Base-by-base conservation (phyloP, 2,797 vertebrate species). In the Dipus sagitta region DNA sequence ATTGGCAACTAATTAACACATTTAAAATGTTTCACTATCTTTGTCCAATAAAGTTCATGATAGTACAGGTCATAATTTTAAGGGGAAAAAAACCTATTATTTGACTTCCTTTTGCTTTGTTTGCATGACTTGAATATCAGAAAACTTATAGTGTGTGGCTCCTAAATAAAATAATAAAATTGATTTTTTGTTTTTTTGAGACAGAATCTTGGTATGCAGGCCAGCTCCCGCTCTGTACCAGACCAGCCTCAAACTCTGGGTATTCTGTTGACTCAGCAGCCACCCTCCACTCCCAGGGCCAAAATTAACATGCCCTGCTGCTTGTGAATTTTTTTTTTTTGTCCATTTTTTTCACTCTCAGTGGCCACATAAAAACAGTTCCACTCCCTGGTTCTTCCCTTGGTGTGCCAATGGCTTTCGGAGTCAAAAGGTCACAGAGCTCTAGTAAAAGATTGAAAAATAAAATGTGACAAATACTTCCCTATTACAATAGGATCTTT, bases 91-190 rank as follows among this genome's bases (percentile, higher is more conserved):
- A 80, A 47, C n/a, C 85, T 77, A 30, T 86, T 94, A 67, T 76
- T 72, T 93, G 64, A 74, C 58, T 83, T 67, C 58, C 75, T 95
- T 64, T 87, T 77, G 42, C 76, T 94, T 78, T 79, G 91, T 68
- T 77, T 84, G 34, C 58, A 79, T 26, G 32, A 80, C 24, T 10
- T 87, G 70, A 92, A 91, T 71, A 74, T 42, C 67, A 76, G 70
- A 72, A 72, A 83, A 87, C 74, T 65, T 52, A 58, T 13, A 64
- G 52, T 86, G 54, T 68, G 38, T 67, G 32, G 26, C 72, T 83
- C 65, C 21, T 62, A 88, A 90, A 47, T 47, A 47, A 47, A 47
- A 47, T 47, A 47, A 47, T 47, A 47, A 9, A 47, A 47, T 47
- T 10, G 47, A 47, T 47, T 47, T 47, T 47, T 47, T 83, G 23